Evolutionary conservation across 2,888 invertebrate species (phyloP).

Genomic region (Coenonympha glycerion): DNA sequence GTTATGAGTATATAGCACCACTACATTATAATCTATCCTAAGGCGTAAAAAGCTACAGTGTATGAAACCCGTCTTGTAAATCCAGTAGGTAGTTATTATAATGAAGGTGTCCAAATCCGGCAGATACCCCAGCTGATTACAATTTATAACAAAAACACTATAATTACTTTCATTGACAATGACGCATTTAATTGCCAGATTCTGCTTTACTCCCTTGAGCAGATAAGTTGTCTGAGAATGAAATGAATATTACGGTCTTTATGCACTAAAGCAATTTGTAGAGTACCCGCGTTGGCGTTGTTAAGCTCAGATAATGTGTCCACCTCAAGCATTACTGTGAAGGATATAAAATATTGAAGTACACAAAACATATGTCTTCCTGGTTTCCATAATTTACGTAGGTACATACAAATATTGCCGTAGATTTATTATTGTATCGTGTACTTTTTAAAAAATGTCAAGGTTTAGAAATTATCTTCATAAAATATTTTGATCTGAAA

Average conservation of each 20-base stretch:
- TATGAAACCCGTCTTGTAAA: background rate
- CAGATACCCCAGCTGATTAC: slow-evolving; percentile 45
- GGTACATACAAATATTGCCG: background rate
- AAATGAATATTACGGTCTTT: background rate
- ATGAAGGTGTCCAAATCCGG: slow-evolving; percentile 34
- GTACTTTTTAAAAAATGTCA: too few species aligned
- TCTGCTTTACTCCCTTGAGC: slow-evolving; percentile 29
- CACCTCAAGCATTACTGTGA: background rate
- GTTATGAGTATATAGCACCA: too few species aligned
- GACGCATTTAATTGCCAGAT: slow-evolving; percentile 42
- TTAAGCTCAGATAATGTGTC: background rate
- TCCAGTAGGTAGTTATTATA: slow-evolving; percentile 2
- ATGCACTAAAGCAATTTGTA: background rate
- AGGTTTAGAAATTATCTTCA: too few species aligned
- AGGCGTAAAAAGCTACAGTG: background rate
- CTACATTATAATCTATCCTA: too few species aligned
- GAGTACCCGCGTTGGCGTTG: background rate
- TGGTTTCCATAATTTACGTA: background rate
- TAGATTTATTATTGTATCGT: background rate
- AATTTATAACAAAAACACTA: slow-evolving; percentile 56
- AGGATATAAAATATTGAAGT: background rate
- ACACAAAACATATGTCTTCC: background rate
- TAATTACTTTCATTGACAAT: slow-evolving; percentile 50
- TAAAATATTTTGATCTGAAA: too few species aligned
- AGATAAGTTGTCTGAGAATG: slow-evolving; percentile 7